Percentiles rank a stretch among this genome's conserved stretches.
These are phyloP conservation scores for Tapirus terrestris DNA, from an alignment of 2,113 vertebrate genomes.

Conservation along the genomic window DNA sequence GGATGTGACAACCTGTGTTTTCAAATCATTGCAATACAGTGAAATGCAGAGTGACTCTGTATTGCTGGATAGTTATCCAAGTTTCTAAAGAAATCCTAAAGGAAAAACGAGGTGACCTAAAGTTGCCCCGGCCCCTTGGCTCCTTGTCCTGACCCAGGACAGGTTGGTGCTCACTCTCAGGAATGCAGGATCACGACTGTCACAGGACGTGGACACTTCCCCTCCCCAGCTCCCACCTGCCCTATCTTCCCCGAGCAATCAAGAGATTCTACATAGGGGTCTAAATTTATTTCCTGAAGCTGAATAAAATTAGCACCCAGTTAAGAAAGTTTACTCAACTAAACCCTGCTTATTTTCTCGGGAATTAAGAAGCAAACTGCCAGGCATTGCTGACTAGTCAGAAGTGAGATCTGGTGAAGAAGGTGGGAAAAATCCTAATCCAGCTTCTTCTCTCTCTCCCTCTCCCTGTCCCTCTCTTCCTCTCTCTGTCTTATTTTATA, in stretches of 20 bases:
- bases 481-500: background rate
- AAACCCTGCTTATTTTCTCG: slow-evolving; percentile 82
- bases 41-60: slow-evolving; percentile 81
- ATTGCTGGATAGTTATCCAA: slow-evolving; percentile 65
- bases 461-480: background rate
- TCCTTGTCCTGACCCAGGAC: slow-evolving; percentile 75
- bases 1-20: slow-evolving; percentile 43
- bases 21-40: slow-evolving; percentile 78
- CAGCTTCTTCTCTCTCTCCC: background rate
- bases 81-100: slow-evolving; percentile 76
- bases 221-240: background rate
- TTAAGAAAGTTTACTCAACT: slow-evolving; percentile 81
- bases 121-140: slow-evolving; percentile 75
- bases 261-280: slow-evolving; percentile 55
- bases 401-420: slow-evolving; percentile 42
- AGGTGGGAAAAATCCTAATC: background rate
- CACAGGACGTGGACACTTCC: background rate
- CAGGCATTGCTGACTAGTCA: slow-evolving; percentile 65
- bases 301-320: slow-evolving; percentile 83
- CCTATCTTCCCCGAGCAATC: slow-evolving; percentile 14
- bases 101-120: slow-evolving; percentile 71
- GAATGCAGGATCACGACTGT: background rate
- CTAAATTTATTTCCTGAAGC: slow-evolving; percentile 75
- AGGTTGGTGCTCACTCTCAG: background rate
- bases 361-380: slow-evolving; percentile 82